Evolutionary conservation across 2,797 vertebrate genomes (phyloP).

Genomic region (Onychomys arenicola): DNA sequence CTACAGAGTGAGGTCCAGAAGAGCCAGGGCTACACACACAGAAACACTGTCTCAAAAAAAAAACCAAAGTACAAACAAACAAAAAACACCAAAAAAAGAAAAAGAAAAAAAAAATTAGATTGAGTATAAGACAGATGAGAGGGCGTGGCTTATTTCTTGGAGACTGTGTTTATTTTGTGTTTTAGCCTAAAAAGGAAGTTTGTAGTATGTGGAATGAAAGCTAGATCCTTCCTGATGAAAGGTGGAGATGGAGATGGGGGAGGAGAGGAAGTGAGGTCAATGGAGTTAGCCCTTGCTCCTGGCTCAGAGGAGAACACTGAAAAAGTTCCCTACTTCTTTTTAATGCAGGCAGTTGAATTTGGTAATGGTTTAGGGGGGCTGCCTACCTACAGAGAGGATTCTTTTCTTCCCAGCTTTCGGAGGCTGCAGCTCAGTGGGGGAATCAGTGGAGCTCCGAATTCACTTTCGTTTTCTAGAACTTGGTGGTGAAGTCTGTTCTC

Average conservation of each 20-base stretch:
- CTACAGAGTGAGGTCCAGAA: neutral
- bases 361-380: conserved; percentile 16
- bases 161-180: conserved; percentile 8
- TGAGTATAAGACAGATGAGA: neutral
- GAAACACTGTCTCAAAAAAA: neutral
- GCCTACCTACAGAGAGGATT: neutral
- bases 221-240: neutral
- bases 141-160: conserved; percentile 5
- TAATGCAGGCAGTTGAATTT: neutral
- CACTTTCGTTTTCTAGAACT: conserved; percentile 74
- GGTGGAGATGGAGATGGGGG: neutral
- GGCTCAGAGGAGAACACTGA: neutral
- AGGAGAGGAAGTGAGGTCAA: neutral
- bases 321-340: neutral
- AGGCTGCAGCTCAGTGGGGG: conserved; percentile 30
- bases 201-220: neutral
- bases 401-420: neutral
- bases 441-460: neutral
- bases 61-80: too few relatives aligned
- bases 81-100: neutral
- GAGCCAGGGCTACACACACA: neutral
- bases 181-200: conserved; percentile 70
- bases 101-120: neutral
- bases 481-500: neutral
- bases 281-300: neutral